Evolutionary conservation across 2,113 vertebrate genomes (phyloP).

Genomic region (Otus sunia): DNA sequence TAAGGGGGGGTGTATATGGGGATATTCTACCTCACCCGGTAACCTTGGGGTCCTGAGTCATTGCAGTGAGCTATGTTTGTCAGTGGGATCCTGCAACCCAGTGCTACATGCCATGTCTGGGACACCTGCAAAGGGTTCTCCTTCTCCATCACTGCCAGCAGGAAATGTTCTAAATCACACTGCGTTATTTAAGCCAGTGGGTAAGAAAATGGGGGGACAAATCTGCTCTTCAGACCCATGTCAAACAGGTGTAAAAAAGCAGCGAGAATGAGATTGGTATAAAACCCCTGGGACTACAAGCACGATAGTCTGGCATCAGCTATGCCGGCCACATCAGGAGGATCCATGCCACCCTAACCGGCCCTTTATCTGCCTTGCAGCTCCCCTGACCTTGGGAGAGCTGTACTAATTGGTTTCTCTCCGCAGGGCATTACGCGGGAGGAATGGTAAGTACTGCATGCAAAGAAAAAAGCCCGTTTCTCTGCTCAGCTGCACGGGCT

Average conservation of each 20-base stretch:
- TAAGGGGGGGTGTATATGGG: background rate
- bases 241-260: background rate
- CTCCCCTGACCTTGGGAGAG: background rate
- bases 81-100: background rate
- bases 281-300: background rate
- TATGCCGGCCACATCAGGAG: background rate
- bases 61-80: background rate
- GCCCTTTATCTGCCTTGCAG: background rate
- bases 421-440: background rate
- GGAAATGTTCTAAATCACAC: background rate
- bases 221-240: background rate
- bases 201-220: background rate
- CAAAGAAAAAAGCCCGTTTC: background rate
- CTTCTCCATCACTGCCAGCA: background rate
- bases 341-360: background rate
- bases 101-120: fast-evolving
- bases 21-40: background rate
- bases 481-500: fast-evolving
- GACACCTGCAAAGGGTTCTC: background rate
- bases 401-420: background rate
- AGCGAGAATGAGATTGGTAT: background rate
- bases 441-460: background rate
- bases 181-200: background rate
- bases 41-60: too few relatives aligned
- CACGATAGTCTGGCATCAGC: background rate